phyloP scores from a whole-genome alignment of 2,888 invertebrate species.

The Eupsilia transversa region DNA sequence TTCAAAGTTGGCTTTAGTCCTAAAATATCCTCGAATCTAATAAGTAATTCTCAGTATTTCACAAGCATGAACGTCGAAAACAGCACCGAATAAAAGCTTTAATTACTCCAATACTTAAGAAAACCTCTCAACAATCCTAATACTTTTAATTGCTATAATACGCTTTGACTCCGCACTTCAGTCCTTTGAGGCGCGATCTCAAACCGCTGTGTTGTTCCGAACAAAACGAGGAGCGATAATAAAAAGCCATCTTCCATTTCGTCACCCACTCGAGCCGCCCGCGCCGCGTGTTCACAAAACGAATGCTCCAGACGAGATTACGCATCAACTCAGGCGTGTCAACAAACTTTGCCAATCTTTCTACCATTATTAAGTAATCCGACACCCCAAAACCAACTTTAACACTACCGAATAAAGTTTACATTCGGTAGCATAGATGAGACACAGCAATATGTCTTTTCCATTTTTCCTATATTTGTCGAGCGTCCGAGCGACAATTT shows the following conservation, averaged over 20 bases:
- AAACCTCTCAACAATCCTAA: constrained; percentile 50
- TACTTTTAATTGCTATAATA: constrained; percentile 63
- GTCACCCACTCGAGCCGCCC: constrained; percentile 60
- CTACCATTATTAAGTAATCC: constrained; percentile 73
- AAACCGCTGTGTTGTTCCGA: constrained; percentile 46
- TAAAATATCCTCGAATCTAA: constrained; percentile 10
- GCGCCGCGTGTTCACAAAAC: constrained; percentile 68
- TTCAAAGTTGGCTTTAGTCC: constrained; percentile 21
- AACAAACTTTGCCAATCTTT: constrained; percentile 80
- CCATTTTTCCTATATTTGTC: constrained; percentile 75
- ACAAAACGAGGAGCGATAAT: constrained; percentile 63
- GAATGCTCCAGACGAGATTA: constrained; percentile 79
- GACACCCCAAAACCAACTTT: constrained; percentile 52
- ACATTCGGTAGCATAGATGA: constrained; percentile 23
- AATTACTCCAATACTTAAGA: constrained; percentile 53
- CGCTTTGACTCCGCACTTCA: constrained; percentile 54
- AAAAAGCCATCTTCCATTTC: constrained; percentile 67
- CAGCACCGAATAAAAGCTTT: constrained; percentile 46
- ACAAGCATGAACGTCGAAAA: constrained; percentile 36
- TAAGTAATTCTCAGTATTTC: constrained; percentile 40
- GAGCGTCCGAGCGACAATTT: constrained; percentile 67
- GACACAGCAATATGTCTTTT: constrained; percentile 70
- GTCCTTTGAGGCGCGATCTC: constrained; percentile 52
- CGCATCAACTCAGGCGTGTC: constrained; percentile 75
- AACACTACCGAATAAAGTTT: constrained; percentile 38